phyloP scores from a whole-genome alignment of 2,113 vertebrate species.

The Nanorana parkeri region DNA sequence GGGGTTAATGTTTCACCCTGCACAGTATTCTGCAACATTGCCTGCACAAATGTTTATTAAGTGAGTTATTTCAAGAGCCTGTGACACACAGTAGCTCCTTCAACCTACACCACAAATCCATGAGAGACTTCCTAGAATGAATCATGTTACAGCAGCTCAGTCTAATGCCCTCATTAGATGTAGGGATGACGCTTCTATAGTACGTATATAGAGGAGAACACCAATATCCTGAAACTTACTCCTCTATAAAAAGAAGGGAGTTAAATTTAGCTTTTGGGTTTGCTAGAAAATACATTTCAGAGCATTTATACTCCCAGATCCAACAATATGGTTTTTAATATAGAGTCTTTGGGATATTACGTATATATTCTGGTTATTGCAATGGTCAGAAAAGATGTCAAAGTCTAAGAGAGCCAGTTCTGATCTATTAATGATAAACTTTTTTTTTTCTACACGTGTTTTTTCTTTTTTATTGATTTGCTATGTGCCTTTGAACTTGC shows the following conservation, averaged over 20 bases:
- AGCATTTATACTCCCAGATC: neutral
- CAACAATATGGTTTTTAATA: neutral
- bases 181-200: constrained; percentile 17
- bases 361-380: neutral
- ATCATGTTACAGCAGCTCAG: constrained; percentile 50
- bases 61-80: constrained; percentile 53
- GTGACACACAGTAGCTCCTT: constrained; percentile 45
- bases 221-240: constrained; percentile 33
- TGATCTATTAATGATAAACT: no score
- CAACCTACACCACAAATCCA: constrained; percentile 50
- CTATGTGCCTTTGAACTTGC: no score
- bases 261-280: constrained; percentile 19
- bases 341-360: neutral
- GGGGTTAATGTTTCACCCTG: constrained; percentile 48
- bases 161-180: constrained; percentile 56
- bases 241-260: neutral
- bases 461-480: no score
- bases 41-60: constrained; percentile 49
- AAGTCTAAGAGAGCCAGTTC: no score
- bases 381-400: no score
- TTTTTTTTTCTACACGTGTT: no score
- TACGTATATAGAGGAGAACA: constrained; percentile 28
- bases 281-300: constrained; percentile 14
- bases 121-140: constrained; percentile 44
- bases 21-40: constrained; percentile 12